Conservation (phyloP, 1,140 invertebrate genomes). For the Heliothis virescens region DNA sequence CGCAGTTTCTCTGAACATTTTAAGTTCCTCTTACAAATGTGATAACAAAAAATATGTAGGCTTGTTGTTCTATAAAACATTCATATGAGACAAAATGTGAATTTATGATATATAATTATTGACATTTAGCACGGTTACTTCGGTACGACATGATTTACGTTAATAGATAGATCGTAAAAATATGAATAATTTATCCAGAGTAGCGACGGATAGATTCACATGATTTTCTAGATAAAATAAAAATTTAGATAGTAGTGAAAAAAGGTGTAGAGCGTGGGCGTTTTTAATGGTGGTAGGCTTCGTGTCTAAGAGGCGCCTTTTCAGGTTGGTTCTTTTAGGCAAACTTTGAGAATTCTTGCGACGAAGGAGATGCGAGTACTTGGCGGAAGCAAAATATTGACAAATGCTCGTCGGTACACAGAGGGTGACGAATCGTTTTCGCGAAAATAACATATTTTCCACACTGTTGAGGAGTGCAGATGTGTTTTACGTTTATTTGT, state of each 20-base stretch:
- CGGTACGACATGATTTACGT: neutral
- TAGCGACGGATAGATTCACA: conserved; percentile 16
- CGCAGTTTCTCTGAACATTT: neutral
- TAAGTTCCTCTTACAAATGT: neutral
- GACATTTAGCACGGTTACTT: conserved; percentile 2
- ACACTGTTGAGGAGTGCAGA: neutral
- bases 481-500: conserved; percentile 15
- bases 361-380: conserved; percentile 10
- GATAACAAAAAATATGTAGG: neutral
- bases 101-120: conserved; percentile 15
- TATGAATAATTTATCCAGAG: conserved; percentile 24
- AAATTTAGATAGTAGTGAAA: conserved; percentile 50
- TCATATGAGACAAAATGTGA: conserved; percentile 3
- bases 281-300: conserved; percentile 48
- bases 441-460: conserved; percentile 34
- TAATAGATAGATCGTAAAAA: conserved; percentile 21
- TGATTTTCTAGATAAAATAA: conserved; percentile 35
- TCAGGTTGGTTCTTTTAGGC: conserved; percentile 64
- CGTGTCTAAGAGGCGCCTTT: conserved; percentile 64
- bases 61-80: neutral
- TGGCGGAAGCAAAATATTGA: conserved; percentile 67
- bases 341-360: conserved; percentile 37
- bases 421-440: conserved; percentile 40
- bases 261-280: conserved; percentile 45
- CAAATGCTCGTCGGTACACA: conserved; percentile 50